A percentile compares a stretch with the other conserved stretches of the same genome.
Conservation (phyloP, 2,888 invertebrate genomes). For the Agrilus biguttatus region DNA sequence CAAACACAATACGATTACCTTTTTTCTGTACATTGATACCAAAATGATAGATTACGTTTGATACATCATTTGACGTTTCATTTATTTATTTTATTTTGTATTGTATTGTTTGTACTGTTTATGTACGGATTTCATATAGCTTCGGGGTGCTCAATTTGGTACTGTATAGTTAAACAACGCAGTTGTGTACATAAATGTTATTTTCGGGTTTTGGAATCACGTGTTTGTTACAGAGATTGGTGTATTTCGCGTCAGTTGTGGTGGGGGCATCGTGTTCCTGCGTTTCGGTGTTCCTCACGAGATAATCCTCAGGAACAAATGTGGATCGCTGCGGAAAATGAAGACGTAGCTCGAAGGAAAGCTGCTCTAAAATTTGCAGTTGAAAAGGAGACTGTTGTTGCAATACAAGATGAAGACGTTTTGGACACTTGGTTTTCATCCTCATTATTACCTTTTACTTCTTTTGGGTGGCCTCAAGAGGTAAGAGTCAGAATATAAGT, state of each 20-base stretch:
- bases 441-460: slow-evolving; percentile 88
- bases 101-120: too few species aligned
- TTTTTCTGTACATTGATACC: too few species aligned
- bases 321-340: slow-evolving; percentile 33
- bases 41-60: too few species aligned
- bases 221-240: slow-evolving; percentile 64
- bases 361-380: slow-evolving; percentile 53
- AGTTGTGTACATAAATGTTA: too few species aligned
- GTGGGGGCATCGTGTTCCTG: slow-evolving; percentile 99
- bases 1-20: too few species aligned
- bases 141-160: too few species aligned
- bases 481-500: too few species aligned
- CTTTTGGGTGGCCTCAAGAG: slow-evolving; percentile 93
- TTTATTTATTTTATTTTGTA: too few species aligned
- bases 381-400: slow-evolving; percentile 37
- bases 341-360: slow-evolving; percentile 61
- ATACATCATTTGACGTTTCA: too few species aligned
- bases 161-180: too few species aligned
- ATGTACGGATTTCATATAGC: too few species aligned
- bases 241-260: slow-evolving; percentile 96
- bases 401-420: slow-evolving; percentile 81
- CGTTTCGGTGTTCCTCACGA: slow-evolving; percentile 41
- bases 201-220: too few species aligned
- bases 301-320: slow-evolving; percentile 10
- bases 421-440: slow-evolving; percentile 99